Percentiles rank a stretch among this genome's conserved stretches.
Conservation (phyloP, 2,113 vertebrate species). For the Dascyllus trimaculatus region DNA sequence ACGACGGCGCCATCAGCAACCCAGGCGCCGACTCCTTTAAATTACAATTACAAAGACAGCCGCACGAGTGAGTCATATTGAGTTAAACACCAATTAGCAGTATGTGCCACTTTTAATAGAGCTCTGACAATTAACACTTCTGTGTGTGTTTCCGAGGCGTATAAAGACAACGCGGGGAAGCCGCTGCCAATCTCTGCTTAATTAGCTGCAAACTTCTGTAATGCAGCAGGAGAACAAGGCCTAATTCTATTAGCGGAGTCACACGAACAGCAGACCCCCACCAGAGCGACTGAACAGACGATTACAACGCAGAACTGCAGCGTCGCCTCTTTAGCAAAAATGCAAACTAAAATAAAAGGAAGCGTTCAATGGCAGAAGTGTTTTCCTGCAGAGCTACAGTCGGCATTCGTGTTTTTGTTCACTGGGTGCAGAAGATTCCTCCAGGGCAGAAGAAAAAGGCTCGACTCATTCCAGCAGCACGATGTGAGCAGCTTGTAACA, state of each 20-base stretch:
- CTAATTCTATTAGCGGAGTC: background rate
- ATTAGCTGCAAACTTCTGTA: conserved; percentile 20
- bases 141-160: conserved; percentile 20
- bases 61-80: conserved; percentile 32
- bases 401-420: background rate
- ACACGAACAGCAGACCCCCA: background rate
- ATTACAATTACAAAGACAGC: conserved; percentile 50
- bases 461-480: background rate
- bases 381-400: background rate
- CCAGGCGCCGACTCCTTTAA: conserved; percentile 15
- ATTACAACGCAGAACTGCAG: too few relatives aligned
- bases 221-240: background rate
- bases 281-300: background rate
- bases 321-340: too few relatives aligned
- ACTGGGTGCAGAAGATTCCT: background rate
- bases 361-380: background rate
- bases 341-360: background rate
- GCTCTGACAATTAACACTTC: conserved; percentile 19
- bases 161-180: conserved; percentile 11
- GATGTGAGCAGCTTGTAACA: background rate
- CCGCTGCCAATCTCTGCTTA: background rate
- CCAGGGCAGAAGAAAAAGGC: background rate
- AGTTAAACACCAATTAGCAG: conserved; percentile 56
- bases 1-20: background rate
- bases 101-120: conserved; percentile 32